Evolutionary conservation across 2,888 invertebrate species (phyloP).

Genomic region (Aspidapion aeneum): DNA sequence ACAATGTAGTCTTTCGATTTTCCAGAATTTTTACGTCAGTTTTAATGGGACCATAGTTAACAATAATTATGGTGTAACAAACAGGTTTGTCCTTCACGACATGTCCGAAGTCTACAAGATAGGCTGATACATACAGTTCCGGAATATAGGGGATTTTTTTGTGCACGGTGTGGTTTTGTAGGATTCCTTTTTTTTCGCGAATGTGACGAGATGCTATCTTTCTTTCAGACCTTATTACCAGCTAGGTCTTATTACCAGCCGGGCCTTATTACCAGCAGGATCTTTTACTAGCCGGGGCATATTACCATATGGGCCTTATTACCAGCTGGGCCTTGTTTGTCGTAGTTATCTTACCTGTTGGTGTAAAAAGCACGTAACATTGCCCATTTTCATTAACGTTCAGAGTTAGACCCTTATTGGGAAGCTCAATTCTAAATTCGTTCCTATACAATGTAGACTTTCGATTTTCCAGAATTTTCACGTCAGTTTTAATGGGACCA

Average conservation of each 20-base stretch:
- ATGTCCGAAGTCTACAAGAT: slow-evolving; percentile 56
- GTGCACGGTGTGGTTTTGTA: slow-evolving; percentile 39
- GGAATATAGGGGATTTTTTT: slow-evolving; percentile 50
- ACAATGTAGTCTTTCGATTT: slow-evolving; percentile 27
- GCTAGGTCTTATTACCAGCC: too few species aligned
- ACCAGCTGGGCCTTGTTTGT: too few species aligned
- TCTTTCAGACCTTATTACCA: too few species aligned
- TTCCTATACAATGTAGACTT: slow-evolving; percentile 29
- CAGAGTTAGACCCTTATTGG: slow-evolving; percentile 23
- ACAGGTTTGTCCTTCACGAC: slow-evolving; percentile 51
- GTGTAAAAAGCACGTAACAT: slow-evolving; percentile 51
- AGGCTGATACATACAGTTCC: slow-evolving; percentile 51
- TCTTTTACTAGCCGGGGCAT: too few species aligned
- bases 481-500: slow-evolving; percentile 51
- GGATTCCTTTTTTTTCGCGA: slow-evolving; percentile 45
- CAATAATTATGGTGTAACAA: slow-evolving; percentile 49
- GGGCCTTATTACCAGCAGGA: too few species aligned
- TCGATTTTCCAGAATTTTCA: slow-evolving; percentile 43
- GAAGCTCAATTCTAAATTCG: slow-evolving; percentile 42
- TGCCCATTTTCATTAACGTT: not conserved
- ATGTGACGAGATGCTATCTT: too few species aligned
- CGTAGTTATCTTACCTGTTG: slow-evolving; percentile 45
- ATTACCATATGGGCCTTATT: too few species aligned
- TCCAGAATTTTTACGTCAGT: slow-evolving; percentile 47
- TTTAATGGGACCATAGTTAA: slow-evolving; percentile 56